Evolutionary conservation across 2,888 invertebrate species (phyloP), one percentile per base, ranked within the genome.

Genomic region (Lasioglossum villosulum): DNA sequence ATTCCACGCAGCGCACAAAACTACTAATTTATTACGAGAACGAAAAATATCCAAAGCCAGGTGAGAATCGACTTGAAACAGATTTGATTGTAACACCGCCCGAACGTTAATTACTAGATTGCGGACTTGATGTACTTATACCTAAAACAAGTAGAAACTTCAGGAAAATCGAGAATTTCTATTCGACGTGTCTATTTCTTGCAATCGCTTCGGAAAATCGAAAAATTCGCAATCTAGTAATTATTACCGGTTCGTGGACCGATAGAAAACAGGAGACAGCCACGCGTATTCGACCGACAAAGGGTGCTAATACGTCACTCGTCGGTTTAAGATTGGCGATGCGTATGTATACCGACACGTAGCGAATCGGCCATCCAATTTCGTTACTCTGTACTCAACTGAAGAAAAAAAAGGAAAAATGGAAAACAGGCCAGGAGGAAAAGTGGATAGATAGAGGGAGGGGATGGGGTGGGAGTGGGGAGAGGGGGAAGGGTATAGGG

Each of bases 351-450:
- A 87, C 83, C 84, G 86, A 84, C 68, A 68, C 86, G 72, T 85
- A 86, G 85, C 86, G 80, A 86, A 86, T 80, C 75, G 83, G 75
- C 80, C 88, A 83, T 83, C 63, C 56, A 73, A 75, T 86, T 88
- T 84, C 75, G 77, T 86, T 88, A 81, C 59, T 82, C 59, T 80
- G 77, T 86, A 88, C 84, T 88, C 88, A 63, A 78, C 30, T 45
- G 74, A 86, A 86, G 2, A 34, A 34, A 68, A 68, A 37, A 23
- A 68, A 4, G 34, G 23, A 34, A 66, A 34, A 34, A 37, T 5
- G 37, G 23, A 39, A 39, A 37, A 68, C 68, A 68, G 8, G 70
- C 39, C 76, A 76, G 71, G 63, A 48, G 63, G 63, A 78, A 42
- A 34, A 34, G 23, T 68, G 68, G 23, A 68, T 37, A 37, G 37